Evolutionary conservation across 2,113 vertebrate species (phyloP), one percentile per base, ranked within the genome.

Genomic region (Girardinichthys multiradiatus): DNA sequence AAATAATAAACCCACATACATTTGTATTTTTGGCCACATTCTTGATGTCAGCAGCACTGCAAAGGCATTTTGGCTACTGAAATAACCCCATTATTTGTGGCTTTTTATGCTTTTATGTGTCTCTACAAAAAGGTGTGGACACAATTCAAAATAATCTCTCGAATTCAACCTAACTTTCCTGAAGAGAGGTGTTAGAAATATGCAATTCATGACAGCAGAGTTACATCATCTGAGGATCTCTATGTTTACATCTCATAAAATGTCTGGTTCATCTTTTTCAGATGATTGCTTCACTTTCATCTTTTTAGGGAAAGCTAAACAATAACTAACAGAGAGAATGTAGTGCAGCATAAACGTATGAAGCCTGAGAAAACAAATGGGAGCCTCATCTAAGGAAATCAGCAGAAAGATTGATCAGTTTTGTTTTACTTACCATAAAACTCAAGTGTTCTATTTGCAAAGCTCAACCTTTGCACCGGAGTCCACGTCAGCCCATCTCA

Each of bases 211-310:
- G 79, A 87, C 74, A 84, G 70, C 60, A 70, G 68, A 31, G 72
- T 82, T 82, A 73, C 84, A 84, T 88, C 86, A 89, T 79, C 58
- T 31, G 28, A 57, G 39, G 48, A 83, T 83, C 69, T 85, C 79
- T 87, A 74, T 37, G 59, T 70, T 60, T 63, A 4, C 2, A 21
- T 54, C 57, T 68, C 31, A 29, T 74, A 37, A 57, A 75, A 65
- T 74, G 59, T 54, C 48, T 77, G 61, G 64, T 75, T 77, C 60
- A 42, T 72, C 71, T 68, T 77, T 71, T 77, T 63, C 58, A 75
- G 71, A 75, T 76, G 66, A 82, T 70, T 79, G 82, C 81, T 87
- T 86, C 71, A 79, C 86, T 83, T 82, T 89, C 72, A 87, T 89
- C 80, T 86, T 69, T 74, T 68, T 61, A 7, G 29, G 65, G 39